These are phyloP conservation scores for Botrylloides violaceus DNA, from an alignment of 23 tunicate genomes.

Conservation along the genomic window DNA sequence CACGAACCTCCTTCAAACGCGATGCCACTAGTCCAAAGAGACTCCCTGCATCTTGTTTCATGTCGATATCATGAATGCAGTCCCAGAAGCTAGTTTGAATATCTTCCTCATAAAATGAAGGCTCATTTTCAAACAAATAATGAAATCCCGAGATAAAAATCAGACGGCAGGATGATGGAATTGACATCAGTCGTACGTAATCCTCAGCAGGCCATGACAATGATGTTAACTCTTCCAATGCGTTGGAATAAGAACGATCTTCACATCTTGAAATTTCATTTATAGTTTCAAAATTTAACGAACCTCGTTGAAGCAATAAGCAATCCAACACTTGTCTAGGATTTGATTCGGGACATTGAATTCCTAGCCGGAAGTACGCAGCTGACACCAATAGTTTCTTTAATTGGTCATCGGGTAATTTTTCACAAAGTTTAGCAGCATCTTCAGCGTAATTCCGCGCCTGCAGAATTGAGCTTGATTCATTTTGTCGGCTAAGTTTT, in stretches of 20 bases:
- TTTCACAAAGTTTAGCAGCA: neutral
- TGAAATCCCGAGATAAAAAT: neutral
- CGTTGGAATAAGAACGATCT: neutral
- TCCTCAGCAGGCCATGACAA: neutral
- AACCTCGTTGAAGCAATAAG: neutral
- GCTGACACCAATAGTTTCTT: neutral
- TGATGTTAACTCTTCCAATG: neutral
- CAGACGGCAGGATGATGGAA: neutral
- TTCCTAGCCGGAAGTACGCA: neutral
- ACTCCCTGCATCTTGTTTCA: neutral
- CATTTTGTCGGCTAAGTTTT: neutral
- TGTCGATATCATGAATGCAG: neutral
- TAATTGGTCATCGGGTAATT: neutral
- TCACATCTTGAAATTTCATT: neutral
- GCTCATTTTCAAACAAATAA: neutral
- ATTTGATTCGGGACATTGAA: neutral
- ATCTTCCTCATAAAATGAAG: neutral
- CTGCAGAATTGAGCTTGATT: slow-evolving; percentile 15
- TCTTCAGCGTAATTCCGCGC: neutral
- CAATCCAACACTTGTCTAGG: neutral
- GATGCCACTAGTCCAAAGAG: no score
- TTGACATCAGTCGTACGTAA: neutral
- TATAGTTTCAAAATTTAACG: slow-evolving; percentile 1
- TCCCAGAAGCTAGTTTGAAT: neutral
- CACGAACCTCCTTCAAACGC: no score